These are phyloP conservation scores for Lutjanus erythropterus DNA, from an alignment of 2,113 vertebrate species.

Conservation along the genomic window DNA sequence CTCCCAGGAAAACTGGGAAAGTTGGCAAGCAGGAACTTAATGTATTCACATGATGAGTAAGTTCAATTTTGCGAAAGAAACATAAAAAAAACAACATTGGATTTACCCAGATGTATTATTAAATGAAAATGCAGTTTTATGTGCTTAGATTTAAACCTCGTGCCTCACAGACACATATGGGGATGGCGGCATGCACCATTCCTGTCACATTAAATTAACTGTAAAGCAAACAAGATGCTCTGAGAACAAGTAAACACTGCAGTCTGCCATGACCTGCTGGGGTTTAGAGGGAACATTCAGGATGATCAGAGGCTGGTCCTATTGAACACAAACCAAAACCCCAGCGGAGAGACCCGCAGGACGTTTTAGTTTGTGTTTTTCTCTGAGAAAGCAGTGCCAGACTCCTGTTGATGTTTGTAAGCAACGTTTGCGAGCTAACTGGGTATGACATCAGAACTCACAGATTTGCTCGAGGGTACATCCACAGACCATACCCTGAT, in stretches of 20 bases:
- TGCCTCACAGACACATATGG: background rate
- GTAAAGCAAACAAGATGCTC: constrained; percentile 13
- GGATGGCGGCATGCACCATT: background rate
- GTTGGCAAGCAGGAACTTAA: too few species aligned
- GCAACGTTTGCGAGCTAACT: constrained; percentile 4
- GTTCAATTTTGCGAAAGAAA: background rate
- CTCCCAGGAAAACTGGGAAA: too few species aligned
- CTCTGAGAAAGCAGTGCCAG: constrained; percentile 42
- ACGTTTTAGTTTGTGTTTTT: constrained; percentile 36
- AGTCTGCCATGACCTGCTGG: constrained; percentile 32
- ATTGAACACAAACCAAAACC: constrained; percentile 52
- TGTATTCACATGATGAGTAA: background rate
- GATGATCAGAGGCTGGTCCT: constrained; percentile 26
- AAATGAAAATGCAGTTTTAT: background rate
- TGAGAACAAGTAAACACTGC: constrained; percentile 10
- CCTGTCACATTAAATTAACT: constrained; percentile 3
- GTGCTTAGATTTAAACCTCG: background rate
- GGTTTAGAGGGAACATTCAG: constrained; percentile 25
- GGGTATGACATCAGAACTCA: background rate
- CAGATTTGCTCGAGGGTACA: background rate
- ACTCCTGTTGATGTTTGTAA: constrained; percentile 22
- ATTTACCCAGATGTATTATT: background rate
- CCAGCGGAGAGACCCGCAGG: constrained; percentile 14
- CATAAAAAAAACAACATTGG: background rate
- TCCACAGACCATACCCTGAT: background rate